Evolutionary conservation across 2,113 vertebrate genomes (phyloP), one percentile per base, ranked within the genome.

Genomic region (Podiceps cristatus): DNA sequence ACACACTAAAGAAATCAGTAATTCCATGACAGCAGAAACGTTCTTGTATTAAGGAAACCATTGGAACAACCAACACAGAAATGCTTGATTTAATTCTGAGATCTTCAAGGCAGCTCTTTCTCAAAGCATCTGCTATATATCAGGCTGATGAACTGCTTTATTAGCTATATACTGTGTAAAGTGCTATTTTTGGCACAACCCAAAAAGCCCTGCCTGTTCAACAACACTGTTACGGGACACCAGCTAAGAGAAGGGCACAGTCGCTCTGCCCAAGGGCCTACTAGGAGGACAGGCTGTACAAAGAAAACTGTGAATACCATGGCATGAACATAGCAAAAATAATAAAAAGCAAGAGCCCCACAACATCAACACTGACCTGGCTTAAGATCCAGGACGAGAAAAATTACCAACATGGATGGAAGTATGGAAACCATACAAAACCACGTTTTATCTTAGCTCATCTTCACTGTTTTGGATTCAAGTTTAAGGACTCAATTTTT

Each of bases 11-110:
- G 90, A 96, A 95, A 95, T 97, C 93, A 97, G 59, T 92, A 93
- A 96, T 96, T 97, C 90, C 77, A 77, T 96, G 95, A 96, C 90
- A 97, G 92, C 74, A 96, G 80, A 96, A 95, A 90, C 31, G 67
- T 73, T 93, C 84, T 87, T 90, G 56, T 82, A 68, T 75, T 86
- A 92, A 81, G 83, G 56, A 95, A 96, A 62, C 27, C 58, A 91
- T 33, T 92, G 81, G 56, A 92, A 96, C 79, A 94, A 77, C 29
- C 62, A 83, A 86, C 37, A 76, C 20, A 91, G 64, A 95, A 94
- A 93, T 62, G 79, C 35, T 93, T 96, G 56, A 92, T 95, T 97
- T 89, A 95, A 93, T 86, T 96, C 86, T 15, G 59, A 93, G 88
- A 95, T 92, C 49, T 94, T 78, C 90, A 69, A 93, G 52, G 73